phyloP scores from a whole-genome alignment of 2,888 invertebrate species.

The Saturnia japonica region DNA sequence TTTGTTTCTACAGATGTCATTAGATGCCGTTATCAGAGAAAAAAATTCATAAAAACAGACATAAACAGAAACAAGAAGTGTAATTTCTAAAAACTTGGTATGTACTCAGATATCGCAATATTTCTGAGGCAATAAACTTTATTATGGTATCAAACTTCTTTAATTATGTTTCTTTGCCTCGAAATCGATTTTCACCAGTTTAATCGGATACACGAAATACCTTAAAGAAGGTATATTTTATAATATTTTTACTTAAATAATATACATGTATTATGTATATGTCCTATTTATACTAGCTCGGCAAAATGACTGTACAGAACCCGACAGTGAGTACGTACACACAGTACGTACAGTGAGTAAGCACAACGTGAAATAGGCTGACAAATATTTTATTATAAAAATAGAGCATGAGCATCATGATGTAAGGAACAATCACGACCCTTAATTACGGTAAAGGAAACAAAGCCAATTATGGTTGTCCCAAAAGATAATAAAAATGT shows the following conservation, averaged over 20 bases:
- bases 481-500: conserved; percentile 51
- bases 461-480: conserved; percentile 40
- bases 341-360: no score
- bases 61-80: conserved; percentile 35
- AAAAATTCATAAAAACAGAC: conserved; percentile 30
- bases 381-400: background rate
- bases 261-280: no score
- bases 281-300: no score
- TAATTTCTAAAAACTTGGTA: conserved; percentile 31
- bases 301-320: no score
- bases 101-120: conserved; percentile 30
- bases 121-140: conserved; percentile 34
- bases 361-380: background rate
- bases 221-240: background rate
- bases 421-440: conserved; percentile 13
- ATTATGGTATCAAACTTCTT: conserved; percentile 42
- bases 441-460: conserved; percentile 37
- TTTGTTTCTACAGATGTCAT: background rate
- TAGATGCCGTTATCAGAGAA: background rate
- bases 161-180: conserved; percentile 45
- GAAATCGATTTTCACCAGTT: conserved; percentile 36
- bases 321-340: background rate
- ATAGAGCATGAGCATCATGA: background rate
- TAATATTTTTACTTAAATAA: background rate
- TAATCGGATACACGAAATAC: conserved; percentile 22